Percentiles rank a stretch among this genome's conserved stretches.
phyloP scores from a whole-genome alignment of 2,113 vertebrate genomes.

The Ovis canadensis region DNA sequence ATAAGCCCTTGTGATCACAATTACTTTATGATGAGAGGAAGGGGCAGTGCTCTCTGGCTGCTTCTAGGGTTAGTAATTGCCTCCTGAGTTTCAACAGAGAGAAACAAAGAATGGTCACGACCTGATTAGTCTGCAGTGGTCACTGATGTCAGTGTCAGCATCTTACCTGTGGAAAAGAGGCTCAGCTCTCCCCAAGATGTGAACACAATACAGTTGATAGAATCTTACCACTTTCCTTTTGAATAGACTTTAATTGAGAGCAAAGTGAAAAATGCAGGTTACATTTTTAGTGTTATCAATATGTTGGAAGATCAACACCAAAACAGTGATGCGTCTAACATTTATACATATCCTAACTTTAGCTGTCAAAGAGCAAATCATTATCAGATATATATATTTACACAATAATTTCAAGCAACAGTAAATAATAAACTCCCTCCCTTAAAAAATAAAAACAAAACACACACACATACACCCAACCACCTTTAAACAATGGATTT shows the following conservation, averaged over 20 bases:
- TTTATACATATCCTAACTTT: constrained; percentile 82
- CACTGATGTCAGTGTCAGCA: constrained; percentile 61
- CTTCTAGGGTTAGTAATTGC: constrained; percentile 63
- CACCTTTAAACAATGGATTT: constrained; percentile 78
- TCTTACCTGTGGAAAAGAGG: constrained; percentile 37
- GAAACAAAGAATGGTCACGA: constrained; percentile 76
- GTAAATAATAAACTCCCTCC: constrained; percentile 84
- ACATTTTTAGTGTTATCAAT: constrained; percentile 83
- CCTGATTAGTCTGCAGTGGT: constrained; percentile 74
- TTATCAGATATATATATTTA: constrained; percentile 82
- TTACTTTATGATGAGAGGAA: constrained; percentile 51
- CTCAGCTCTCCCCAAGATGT: constrained; percentile 63
- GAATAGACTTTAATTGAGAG: constrained; percentile 87
- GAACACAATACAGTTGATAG: constrained; percentile 78
- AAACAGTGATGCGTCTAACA: constrained; percentile 80
- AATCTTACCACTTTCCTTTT: constrained; percentile 78
- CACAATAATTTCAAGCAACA: constrained; percentile 82
- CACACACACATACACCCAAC: neutral
- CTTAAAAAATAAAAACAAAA: constrained; percentile 61
- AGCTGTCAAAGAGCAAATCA: constrained; percentile 83
- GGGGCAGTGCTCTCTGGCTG: constrained; percentile 57
- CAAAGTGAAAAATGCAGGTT: constrained; percentile 84
- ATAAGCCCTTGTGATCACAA: neutral
- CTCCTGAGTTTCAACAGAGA: constrained; percentile 62
- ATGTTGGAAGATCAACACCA: constrained; percentile 79